Base-by-base conservation (phyloP, 2,888 invertebrate species). In the Zhuqinia jingwanae region DNA sequence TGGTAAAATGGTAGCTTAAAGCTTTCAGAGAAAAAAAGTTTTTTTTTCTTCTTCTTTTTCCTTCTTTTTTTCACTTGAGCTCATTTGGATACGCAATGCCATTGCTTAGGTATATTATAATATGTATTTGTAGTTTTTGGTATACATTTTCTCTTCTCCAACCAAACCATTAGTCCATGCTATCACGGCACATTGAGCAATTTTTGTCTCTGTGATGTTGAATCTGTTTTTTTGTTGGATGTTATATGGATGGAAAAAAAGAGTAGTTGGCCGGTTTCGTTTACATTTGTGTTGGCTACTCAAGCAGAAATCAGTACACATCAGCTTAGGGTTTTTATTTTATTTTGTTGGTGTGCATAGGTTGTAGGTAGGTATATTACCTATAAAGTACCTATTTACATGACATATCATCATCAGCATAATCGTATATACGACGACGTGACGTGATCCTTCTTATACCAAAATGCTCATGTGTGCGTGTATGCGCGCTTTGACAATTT, bases 171-270 rank as follows among this genome's bases (percentile, higher is more conserved):
- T 45, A 77, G 53, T 45, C 77, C 83, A 82, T 75, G 75, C 47
- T 42, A 84, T 70, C 85, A 85, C 78, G 85, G 78, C 63, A 85
- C 85, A 85, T 85, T 85, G 85, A 85, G 79, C 85, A 84, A 84
- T 83, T 83, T 36, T 65, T 56, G n/a, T 73, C 56, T 70, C 70
- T 53, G 11, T 68, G 36, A 60, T 76, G 53, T 53, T 77, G 36
- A 83, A 83, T 83, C 77, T 84, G 84, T 53, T 76, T 70, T 70
- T 70, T 70, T 47, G 73, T 73, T 65, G 36, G 42, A 83, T n/a
- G n/a, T n/a, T n/a, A n/a, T n/a, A n/a, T n/a, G n/a, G n/a, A n/a
- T n/a, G n/a, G n/a, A n/a, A n/a, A n/a, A n/a, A n/a, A 58, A 42
- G 70, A 70, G 70, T 36, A 20, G 77, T 70, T 84, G 77, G 77